A percentile compares a stretch with the other conserved stretches of the same genome.
Conservation (phyloP, 2,888 invertebrate genomes). For the Drosophila paracracens region DNA sequence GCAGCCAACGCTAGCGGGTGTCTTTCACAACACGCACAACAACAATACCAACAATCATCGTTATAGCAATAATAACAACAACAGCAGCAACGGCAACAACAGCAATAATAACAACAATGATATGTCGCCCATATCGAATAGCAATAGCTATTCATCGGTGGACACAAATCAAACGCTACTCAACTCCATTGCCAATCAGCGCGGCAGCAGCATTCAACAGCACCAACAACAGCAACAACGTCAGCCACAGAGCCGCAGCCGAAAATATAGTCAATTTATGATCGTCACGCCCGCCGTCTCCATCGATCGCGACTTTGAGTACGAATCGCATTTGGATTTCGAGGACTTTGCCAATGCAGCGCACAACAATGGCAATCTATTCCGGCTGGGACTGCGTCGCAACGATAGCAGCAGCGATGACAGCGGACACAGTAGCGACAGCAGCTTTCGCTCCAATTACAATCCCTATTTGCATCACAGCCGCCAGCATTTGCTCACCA, state of each 20-base stretch:
- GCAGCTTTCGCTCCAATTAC: conserved; percentile 83
- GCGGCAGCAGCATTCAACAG: conserved; percentile 55
- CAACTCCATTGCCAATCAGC: conserved; percentile 77
- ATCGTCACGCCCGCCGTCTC: conserved; percentile 85
- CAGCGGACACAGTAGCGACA: conserved; percentile 82
- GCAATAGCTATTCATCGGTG: conserved; percentile 83
- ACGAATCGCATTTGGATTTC: conserved; percentile 72
- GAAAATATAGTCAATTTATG: conserved; percentile 84
- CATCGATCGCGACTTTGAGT: conserved; percentile 84
- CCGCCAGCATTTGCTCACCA: conserved; percentile 83
- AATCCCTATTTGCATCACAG: conserved; percentile 83
- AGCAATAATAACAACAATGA: conserved; percentile 71
- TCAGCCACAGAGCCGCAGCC: conserved; percentile 60
- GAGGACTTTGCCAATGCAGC: conserved; percentile 74
- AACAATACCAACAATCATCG: conserved; percentile 57
- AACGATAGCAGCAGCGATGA: conserved; percentile 73
- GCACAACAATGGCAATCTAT: conserved; percentile 82
- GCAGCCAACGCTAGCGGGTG: conserved; percentile 81
- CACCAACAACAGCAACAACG: conserved; percentile 23
- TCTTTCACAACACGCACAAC: conserved; percentile 68
- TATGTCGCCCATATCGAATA: conserved; percentile 79
- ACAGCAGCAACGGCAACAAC: conserved; percentile 61
- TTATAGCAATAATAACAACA: conserved; percentile 65
- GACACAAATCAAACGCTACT: conserved; percentile 83
- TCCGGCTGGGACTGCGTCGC: conserved; percentile 79